Evolutionary conservation across 2,113 vertebrate species (phyloP), one percentile per base, ranked within the genome.

Genomic region (Speoplatyrhinus poulsoni): DNA sequence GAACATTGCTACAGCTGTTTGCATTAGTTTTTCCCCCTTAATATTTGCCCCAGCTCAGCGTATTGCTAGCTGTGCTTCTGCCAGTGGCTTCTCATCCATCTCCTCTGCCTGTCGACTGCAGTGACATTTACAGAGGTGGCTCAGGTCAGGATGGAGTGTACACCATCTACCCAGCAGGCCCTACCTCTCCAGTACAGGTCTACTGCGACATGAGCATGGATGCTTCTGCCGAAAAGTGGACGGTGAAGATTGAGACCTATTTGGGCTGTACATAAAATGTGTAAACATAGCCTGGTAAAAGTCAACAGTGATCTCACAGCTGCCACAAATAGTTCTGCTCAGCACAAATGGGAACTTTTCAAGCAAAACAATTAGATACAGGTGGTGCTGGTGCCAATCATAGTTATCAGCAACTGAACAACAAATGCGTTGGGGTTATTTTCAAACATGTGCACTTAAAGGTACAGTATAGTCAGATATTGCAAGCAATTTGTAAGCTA

Each of bases 201-300:
- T 85, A 85, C 75, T 88, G 89, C 65, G 80, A 89, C 66, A 87
- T 87, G 84, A 57, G 76, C 67, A 64, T 9, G 4, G 70, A 79
- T 0, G 1, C 6, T 32, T 67, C 70, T 12, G 33, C 69, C 4
- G 70, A 76, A 41, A 77, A 77, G 54, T 84, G 87, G 85, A 87
- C 74, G 10, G 82, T 87, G 60, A 81, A 73, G n/a, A 15, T 3
- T 15, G 7, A 50, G 13, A 11, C 9, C 8, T 50, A 11, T 50
- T 50, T 50, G 26, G 26, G 26, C 26, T 2, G 26, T 26, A 26
- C 26, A 26, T 26, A 26, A 26, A 26, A 26, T 26, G 26, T 26
- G 26, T 26, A 26, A 26, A 26, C 26, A 26, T 26, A 26, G 26
- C 26, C 26, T 26, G 26, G 26, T 26, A 26, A 26, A 26, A 26